Evolutionary conservation across 2,113 vertebrate genomes (phyloP), one percentile per base, ranked within the genome.

Genomic region (Vidua macroura): DNA sequence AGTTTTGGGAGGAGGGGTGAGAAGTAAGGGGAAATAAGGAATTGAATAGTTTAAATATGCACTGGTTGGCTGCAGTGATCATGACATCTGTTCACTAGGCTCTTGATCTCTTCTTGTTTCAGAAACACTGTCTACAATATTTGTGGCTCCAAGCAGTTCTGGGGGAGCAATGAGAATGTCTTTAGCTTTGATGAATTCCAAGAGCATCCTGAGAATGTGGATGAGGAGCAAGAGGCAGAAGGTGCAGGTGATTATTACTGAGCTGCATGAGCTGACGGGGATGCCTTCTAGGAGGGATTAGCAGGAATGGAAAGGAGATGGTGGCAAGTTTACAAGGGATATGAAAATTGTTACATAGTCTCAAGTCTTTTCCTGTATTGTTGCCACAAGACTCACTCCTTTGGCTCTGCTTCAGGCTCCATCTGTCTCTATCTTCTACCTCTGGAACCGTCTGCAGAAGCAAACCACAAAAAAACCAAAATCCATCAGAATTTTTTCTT

Each of bases 51-150:
- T 81, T 76, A 49, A 63, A 13, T 78, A n/a, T 49, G 16, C 24
- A 37, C 27, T 76, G 80, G 17, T 37, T 84, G 80, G 52, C 39
- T 84, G 12, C 24, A 51, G 33, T 17, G 14, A 48, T 75, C 15
- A 16, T 64, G 19, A 51, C 25, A 87, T 77, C 43, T 73, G 22
- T 58, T 90, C 55, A 56, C 41, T 46, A 66, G 11, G 39, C 53
- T 92, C 70, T 94, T 80, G 51, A 52, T 87, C 30, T 59, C 20
- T 68, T 97, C 33, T 95, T 82, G 51, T 97, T 95, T 78, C 96
- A 99, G 99, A 96, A 99, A 99, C 96, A 99, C 98, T 0, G 97
- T 99, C 92, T 97, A 98, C 96, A 98, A 95, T 84, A 98, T 99
- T 41, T 98, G 98, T 35, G 85, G 96, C 85, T 98, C 96, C 85